Percentiles rank a stretch among this genome's conserved stretches.
phyloP scores from a whole-genome alignment of 2,888 invertebrate species.

The Limulus polyphemus region DNA sequence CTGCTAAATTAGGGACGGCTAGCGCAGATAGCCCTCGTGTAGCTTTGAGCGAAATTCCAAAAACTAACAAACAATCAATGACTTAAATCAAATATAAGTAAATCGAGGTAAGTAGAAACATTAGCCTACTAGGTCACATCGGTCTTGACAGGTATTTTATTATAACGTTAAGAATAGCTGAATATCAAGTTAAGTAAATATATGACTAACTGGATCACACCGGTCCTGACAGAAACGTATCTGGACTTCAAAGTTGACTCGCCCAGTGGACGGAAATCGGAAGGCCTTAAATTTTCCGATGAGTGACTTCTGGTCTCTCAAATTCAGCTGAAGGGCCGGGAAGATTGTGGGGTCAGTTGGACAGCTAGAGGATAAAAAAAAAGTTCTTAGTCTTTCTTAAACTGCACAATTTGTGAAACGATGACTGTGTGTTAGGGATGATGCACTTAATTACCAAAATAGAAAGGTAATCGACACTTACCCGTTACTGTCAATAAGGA shows the following conservation, averaged over 20 bases:
- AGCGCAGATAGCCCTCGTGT: too few species aligned
- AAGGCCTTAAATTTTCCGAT: constrained; percentile 41
- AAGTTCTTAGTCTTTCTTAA: not conserved
- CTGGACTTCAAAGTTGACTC: constrained; percentile 41
- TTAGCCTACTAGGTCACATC: not conserved
- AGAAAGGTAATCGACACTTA: too few species aligned
- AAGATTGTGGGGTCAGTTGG: constrained; percentile 40
- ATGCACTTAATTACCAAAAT: too few species aligned
- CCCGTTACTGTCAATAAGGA: constrained; percentile 39
- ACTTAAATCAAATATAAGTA: too few species aligned
- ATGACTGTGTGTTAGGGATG: not conserved
- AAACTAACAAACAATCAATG: too few species aligned
- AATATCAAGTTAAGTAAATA: constrained; percentile 1
- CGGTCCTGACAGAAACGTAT: constrained; percentile 40
- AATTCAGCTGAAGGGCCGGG: constrained; percentile 37
- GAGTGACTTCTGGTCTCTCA: constrained; percentile 34
- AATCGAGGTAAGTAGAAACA: constrained; percentile 1
- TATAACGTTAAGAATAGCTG: too few species aligned
- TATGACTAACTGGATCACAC: constrained; percentile 37
- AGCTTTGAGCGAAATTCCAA: too few species aligned
- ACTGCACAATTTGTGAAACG: not conserved
- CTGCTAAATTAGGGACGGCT: too few species aligned
- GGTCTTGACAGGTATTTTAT: not conserved
- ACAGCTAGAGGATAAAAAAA: constrained; percentile 31
- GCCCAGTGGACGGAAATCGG: constrained; percentile 40